Evolutionary conservation across 2,888 invertebrate species (phyloP).

Genomic region (Eremobia ochroleuca): DNA sequence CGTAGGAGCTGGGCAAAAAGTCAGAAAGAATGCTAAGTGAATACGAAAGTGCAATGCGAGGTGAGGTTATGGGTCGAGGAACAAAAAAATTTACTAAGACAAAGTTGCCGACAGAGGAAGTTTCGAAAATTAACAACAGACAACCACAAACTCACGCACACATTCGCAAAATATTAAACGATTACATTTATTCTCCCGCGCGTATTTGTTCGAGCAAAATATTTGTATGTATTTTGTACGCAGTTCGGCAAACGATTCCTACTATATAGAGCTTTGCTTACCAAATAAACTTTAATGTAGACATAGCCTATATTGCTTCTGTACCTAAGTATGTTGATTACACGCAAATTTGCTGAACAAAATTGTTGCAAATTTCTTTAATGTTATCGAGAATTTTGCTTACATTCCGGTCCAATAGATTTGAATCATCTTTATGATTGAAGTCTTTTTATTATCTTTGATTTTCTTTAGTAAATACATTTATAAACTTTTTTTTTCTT

Average conservation of each 20-base stretch:
- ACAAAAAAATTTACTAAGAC: too few relatives aligned
- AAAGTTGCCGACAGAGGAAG: too few relatives aligned
- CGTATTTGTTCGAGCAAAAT: constrained; percentile 45
- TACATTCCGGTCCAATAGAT: constrained; percentile 29
- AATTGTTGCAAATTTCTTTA: constrained; percentile 32
- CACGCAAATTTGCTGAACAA: constrained; percentile 34
- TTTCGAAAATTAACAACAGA: background rate
- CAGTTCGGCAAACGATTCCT: constrained; percentile 34
- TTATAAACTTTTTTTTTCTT: background rate
- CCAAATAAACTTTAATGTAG: constrained; percentile 52
- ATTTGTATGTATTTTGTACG: constrained; percentile 54
- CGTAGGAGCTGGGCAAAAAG: too few relatives aligned
- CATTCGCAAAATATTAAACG: constrained; percentile 34
- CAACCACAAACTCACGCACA: constrained; percentile 14
- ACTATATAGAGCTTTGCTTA: constrained; percentile 23
- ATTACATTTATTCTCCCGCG: constrained; percentile 37
- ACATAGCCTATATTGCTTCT: constrained; percentile 14
- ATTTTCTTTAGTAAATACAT: constrained; percentile 14
- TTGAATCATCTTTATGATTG: constrained; percentile 42
- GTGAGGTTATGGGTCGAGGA: too few relatives aligned
- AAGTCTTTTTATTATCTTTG: constrained; percentile 16
- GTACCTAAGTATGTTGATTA: constrained; percentile 16
- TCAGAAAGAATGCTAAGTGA: too few relatives aligned
- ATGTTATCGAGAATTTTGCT: constrained; percentile 31
- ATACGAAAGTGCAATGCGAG: too few relatives aligned